Conservation (phyloP, 1,140 invertebrate genomes). For the Archivesica marissinica region DNA sequence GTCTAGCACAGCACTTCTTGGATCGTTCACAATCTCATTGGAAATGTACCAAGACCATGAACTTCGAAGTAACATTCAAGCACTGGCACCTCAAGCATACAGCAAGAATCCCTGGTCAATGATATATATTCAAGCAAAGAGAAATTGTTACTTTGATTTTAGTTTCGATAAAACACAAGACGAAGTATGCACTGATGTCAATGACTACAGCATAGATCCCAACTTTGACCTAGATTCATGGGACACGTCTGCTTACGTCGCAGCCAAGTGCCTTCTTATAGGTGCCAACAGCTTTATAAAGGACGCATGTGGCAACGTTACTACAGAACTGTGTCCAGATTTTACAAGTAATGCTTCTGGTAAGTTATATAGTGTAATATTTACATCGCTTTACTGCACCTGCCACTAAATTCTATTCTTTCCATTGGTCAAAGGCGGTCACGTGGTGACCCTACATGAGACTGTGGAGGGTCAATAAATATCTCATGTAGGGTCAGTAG, state of each 20-base stretch:
- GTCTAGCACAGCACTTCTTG: slow-evolving; percentile 3
- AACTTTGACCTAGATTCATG: background rate
- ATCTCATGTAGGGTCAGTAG: no score
- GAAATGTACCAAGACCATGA: slow-evolving; percentile 34
- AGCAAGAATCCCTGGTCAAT: slow-evolving; percentile 24
- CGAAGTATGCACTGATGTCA: background rate
- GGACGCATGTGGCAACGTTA: background rate
- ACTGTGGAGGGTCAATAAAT: no score
- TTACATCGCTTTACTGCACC: no score
- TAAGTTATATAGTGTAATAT: slow-evolving; percentile 3
- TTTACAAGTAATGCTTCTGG: background rate
- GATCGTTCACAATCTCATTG: slow-evolving; percentile 50
- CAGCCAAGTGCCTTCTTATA: background rate
- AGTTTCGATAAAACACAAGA: slow-evolving; percentile 17
- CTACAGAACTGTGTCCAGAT: background rate
- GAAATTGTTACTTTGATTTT: slow-evolving; percentile 31
- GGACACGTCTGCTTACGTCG: slow-evolving; percentile 5
- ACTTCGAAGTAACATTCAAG: background rate
- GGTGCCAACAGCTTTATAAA: background rate
- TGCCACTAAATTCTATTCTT: no score
- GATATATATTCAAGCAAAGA: slow-evolving; percentile 11
- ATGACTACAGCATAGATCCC: background rate
- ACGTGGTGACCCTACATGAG: no score
- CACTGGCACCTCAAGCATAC: background rate
- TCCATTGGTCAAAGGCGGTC: no score